Conservation (phyloP, 2,113 vertebrate genomes). For the Fukomys damarensis region DNA sequence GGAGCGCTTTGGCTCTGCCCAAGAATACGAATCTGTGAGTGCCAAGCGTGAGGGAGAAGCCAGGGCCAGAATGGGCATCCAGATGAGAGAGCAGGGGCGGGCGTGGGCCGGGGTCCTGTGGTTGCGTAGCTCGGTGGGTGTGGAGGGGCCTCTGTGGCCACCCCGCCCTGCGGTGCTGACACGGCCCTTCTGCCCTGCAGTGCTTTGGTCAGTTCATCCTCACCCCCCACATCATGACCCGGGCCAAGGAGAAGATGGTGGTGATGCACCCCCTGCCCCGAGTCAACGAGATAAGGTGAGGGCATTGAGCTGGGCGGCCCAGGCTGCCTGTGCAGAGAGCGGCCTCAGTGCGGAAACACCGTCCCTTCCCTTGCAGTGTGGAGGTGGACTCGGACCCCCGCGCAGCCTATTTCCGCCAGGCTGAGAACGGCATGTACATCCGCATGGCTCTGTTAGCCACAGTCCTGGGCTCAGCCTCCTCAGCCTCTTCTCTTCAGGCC, state of each 20-base stretch:
- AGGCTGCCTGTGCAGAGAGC: background rate
- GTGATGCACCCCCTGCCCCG: conserved; percentile 98
- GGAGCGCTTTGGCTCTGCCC: conserved; percentile 91
- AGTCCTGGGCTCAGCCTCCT: conserved; percentile 83
- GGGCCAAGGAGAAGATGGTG: conserved; percentile 98
- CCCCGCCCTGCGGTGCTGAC: background rate
- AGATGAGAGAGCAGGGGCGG: background rate
- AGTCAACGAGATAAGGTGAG: conserved; percentile 97
- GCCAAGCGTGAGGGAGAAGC: conserved; percentile 79
- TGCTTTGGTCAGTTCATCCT: conserved; percentile 98
- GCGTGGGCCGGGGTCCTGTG: background rate
- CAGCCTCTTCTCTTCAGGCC: background rate
- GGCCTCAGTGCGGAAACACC: background rate
- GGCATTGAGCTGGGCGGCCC: accelerated
- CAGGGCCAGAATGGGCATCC: conserved; percentile 11
- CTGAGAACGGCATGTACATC: conserved; percentile 98
- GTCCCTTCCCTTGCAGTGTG: conserved; percentile 82
- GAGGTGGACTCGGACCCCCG: conserved; percentile 97
- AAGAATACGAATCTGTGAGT: conserved; percentile 94
- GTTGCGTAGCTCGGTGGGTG: no score
- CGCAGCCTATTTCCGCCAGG: conserved; percentile 97
- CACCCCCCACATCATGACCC: conserved; percentile 98
- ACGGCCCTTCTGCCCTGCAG: conserved; percentile 77
- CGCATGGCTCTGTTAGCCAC: conserved; percentile 97
- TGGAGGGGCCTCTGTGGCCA: background rate